Evolutionary conservation across 2,113 vertebrate species (phyloP).

Genomic region (Ahaetulla prasina): DNA sequence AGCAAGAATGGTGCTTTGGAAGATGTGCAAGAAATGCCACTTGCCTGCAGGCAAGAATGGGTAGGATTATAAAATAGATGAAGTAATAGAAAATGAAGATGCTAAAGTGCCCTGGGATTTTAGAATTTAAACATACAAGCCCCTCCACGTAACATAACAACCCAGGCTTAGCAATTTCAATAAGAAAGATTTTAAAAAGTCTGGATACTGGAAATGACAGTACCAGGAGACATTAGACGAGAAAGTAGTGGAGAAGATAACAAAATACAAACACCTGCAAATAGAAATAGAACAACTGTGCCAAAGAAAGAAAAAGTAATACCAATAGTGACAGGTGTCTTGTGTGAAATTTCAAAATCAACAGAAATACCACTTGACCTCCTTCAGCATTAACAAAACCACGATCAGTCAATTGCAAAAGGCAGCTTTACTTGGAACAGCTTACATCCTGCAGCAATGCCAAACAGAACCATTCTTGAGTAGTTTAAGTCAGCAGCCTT

Average conservation of each 20-base stretch:
- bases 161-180: neutral
- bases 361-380: neutral
- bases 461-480: neutral
- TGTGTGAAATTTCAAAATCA: neutral
- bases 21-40: neutral
- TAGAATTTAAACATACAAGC: neutral
- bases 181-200: neutral
- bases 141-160: neutral
- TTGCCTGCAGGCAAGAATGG: neutral
- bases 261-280: neutral
- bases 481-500: neutral
- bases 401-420: neutral
- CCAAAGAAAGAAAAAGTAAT: neutral
- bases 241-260: neutral
- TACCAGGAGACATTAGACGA: neutral
- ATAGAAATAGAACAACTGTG: neutral
- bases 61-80: neutral
- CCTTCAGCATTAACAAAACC: neutral
- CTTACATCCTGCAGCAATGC: neutral
- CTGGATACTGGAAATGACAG: neutral
- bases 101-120: neutral
- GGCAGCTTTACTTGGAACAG: neutral
- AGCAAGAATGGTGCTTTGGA: neutral
- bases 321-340: neutral
- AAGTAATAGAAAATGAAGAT: neutral